These are phyloP conservation scores for Tangara arthus DNA, from an alignment of 2,797 vertebrate species.

Conservation along the genomic window DNA sequence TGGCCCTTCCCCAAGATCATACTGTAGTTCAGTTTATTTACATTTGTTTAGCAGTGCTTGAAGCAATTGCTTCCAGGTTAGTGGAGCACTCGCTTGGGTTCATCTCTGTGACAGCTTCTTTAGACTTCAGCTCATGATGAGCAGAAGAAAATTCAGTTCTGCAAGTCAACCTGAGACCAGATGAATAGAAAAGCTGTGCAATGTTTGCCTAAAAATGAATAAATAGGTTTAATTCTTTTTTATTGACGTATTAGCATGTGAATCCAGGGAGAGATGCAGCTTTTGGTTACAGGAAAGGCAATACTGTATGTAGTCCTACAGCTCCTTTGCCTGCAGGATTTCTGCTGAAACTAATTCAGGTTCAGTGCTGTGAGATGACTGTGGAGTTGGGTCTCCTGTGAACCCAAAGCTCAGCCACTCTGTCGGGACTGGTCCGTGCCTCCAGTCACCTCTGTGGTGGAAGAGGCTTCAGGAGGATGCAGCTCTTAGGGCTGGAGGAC, in stretches of 20 bases:
- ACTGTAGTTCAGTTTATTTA: not conserved
- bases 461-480: not conserved
- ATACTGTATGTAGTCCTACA: not conserved
- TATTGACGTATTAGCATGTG: not conserved
- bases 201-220: not conserved
- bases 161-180: not conserved
- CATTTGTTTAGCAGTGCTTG: not conserved
- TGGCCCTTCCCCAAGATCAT: not conserved
- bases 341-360: not conserved
- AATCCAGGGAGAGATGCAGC: not conserved
- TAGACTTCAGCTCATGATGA: not conserved
- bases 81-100: not conserved
- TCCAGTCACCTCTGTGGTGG: fast-evolving
- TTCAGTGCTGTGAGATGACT: conserved; percentile 6
- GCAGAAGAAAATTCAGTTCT: not conserved
- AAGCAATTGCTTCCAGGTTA: not conserved
- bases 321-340: not conserved
- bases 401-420: not conserved
- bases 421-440: not conserved
- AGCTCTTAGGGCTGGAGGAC: not conserved
- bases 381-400: not conserved
- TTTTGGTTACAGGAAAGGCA: conserved; percentile 13
- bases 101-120: not conserved
- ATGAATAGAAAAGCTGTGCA: not conserved
- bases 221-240: conserved; percentile 5